phyloP scores from a whole-genome alignment of 2,113 vertebrate species.

The Pithys albifrons region DNA sequence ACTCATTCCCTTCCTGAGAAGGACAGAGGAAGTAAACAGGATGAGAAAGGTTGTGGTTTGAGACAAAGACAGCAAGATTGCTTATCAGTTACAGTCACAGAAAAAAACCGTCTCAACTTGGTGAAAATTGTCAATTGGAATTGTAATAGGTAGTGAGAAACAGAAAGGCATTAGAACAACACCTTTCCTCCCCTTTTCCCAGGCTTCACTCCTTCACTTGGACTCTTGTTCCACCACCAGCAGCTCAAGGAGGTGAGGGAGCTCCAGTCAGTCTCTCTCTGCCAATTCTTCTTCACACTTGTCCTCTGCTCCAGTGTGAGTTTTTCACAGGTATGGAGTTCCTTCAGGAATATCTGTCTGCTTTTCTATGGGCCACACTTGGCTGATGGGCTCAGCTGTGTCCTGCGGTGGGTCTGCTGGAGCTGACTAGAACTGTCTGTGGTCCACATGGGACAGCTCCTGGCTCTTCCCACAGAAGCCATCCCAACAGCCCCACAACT shows the following conservation, averaged over 20 bases:
- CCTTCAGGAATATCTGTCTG: not conserved
- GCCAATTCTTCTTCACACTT: not conserved
- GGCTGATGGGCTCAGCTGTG: not conserved
- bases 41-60: not conserved
- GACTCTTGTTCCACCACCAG: fast-evolving
- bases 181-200: not conserved
- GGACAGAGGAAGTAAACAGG: not conserved
- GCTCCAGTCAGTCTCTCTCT: not conserved
- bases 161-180: not conserved
- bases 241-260: fast-evolving
- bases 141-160: not conserved
- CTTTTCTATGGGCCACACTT: not conserved
- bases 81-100: not conserved
- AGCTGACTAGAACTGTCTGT: not conserved
- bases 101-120: not conserved
- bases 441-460: fast-evolving
- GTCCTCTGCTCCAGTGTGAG: not conserved
- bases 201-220: not conserved
- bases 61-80: not conserved
- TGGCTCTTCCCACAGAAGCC: not conserved
- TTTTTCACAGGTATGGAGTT: not conserved
- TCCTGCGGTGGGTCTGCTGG: not conserved
- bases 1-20: not conserved
- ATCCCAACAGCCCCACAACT: not conserved
- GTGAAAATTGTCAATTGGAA: not conserved